These are phyloP conservation scores for Drosophila incognita DNA, from an alignment of 2,888 invertebrate species.

Conservation along the genomic window DNA sequence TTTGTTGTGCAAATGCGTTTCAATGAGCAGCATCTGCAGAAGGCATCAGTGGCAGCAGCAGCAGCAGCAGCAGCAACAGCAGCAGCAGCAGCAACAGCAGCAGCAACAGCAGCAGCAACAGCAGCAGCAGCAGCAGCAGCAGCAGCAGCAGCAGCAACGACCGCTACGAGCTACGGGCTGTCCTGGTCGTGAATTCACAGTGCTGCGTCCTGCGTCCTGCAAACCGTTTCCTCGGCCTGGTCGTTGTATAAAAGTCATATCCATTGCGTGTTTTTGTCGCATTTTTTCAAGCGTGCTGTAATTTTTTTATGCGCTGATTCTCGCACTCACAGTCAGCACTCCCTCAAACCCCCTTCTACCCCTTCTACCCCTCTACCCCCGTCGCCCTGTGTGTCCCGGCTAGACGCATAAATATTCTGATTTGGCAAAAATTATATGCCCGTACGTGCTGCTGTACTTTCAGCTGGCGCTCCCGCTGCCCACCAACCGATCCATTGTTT, in stretches of 20 bases:
- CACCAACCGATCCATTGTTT: constrained; percentile 7
- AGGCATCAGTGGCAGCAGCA: constrained; percentile 39
- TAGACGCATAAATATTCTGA: constrained; percentile 83
- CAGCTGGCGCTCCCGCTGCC: constrained; percentile 9
- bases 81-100: constrained; percentile 16
- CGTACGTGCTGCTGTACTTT: constrained; percentile 67
- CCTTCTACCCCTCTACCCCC: neutral
- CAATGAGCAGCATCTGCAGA: constrained; percentile 59
- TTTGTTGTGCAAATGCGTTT: constrained; percentile 64
- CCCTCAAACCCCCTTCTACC: constrained; percentile 2
- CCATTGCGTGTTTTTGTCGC: constrained; percentile 80
- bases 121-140: constrained; percentile 19
- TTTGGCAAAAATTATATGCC: constrained; percentile 81
- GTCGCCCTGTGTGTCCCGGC: constrained; percentile 44
- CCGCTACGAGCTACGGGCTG: constrained; percentile 11
- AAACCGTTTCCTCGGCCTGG: constrained; percentile 28
- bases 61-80: neutral
- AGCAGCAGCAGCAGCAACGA: neutral
- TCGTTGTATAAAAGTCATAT: constrained; percentile 78
- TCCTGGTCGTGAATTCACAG: constrained; percentile 25
- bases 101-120: constrained; percentile 19
- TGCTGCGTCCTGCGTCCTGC: constrained; percentile 11
- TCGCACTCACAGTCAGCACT: constrained; percentile 13
- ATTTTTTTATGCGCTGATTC: constrained; percentile 70
- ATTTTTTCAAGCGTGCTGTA: constrained; percentile 77